Base-by-base conservation (phyloP, 2,113 vertebrate genomes). In the Pristiophorus japonicus region DNA sequence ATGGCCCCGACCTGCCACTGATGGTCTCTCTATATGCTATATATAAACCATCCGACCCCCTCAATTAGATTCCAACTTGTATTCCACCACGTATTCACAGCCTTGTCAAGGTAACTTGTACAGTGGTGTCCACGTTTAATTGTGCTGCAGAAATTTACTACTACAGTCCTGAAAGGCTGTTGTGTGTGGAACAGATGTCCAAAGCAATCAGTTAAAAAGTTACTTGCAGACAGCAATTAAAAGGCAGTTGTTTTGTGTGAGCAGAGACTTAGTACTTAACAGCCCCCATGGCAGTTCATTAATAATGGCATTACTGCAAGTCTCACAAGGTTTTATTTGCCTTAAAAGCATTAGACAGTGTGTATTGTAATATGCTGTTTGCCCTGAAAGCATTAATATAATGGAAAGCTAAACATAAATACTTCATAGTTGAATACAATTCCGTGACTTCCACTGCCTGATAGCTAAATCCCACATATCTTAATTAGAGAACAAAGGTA, bases 381-480 rank as follows among this genome's bases (percentile, higher is more conserved):
- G 84, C 84, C 45, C 24, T 47, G 84, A 51, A 87, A 51, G 84
- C 47, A 51, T 87, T 27, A 87, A 87, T 3, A 81, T 81, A 51
- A 24, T 51, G 84, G 90, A 38, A 92, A 92, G 90, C 55, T 63
- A 63, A 38, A 7, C 62, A 63, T 59, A 59, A 91, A 38, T 63
- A 51, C 20, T 92, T 34, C 14, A 92, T 92, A 0, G 34, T 92
- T 8, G 16, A 16, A 38, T 65, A 63, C 38, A 63, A 65, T 59
- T 90, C 24, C 30, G 47, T 59, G 55, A 90, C 55, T 34, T 63
- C 16, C 90, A 38, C 34, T 63, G 30, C 14, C 59, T 90, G 34
- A 90, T 90, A 51, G 87, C 87, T 59, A 59, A 90, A 59, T 90
- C 87, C 87, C 87, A 90, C 51, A 92, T 22, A 65, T 65, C 62